Evolutionary conservation across 2,888 invertebrate genomes (phyloP), one percentile per base, ranked within the genome.

Genomic region (Conistra vaccinii): DNA sequence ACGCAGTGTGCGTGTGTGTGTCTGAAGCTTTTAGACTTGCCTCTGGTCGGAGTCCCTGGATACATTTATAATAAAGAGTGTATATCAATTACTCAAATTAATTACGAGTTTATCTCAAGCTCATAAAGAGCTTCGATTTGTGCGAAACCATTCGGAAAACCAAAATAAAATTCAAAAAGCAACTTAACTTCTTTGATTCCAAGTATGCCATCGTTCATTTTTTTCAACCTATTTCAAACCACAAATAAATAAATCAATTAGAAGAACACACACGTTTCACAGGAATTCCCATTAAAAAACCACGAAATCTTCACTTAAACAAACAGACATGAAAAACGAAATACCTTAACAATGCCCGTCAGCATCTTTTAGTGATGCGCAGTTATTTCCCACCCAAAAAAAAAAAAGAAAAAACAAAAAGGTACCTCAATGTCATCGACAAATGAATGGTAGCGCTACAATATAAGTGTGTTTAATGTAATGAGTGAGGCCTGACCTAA

Each of bases 341-440:
- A n/a, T 20, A 39, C 20, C 48, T 12, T 69, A 57, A 48, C 48
- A 45, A 67, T n/a, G 20, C 58, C 32, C 29, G 62, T 3, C 39
- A 10, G 39, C 9, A 39, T 39, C 39, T 53, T 57, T 63, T 77
- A 48, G 77, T 51, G 23, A 51, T 68, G 67, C 72, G 71, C 71
- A 78, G 80, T 79, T 68, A n/a, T n/a, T n/a, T n/a, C n/a, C n/a
- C n/a, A n/a, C n/a, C n/a, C n/a, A n/a, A n/a, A n/a, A n/a, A n/a
- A n/a, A n/a, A n/a, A n/a, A n/a, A n/a, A n/a, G n/a, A n/a, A n/a
- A n/a, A n/a, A n/a, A n/a, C n/a, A n/a, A n/a, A n/a, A n/a, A 62
- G 39, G 42, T 45, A 14, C 29, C 20, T 63, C 57, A 72, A 72
- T 68, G 57, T 26, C 57, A 53, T 51, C 51, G 17, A 48, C 2